A percentile compares a stretch with the other conserved stretches of the same genome.
These are phyloP conservation scores for Pyrochroa serraticornis DNA, from an alignment of 2,888 invertebrate species.

Conservation along the genomic window DNA sequence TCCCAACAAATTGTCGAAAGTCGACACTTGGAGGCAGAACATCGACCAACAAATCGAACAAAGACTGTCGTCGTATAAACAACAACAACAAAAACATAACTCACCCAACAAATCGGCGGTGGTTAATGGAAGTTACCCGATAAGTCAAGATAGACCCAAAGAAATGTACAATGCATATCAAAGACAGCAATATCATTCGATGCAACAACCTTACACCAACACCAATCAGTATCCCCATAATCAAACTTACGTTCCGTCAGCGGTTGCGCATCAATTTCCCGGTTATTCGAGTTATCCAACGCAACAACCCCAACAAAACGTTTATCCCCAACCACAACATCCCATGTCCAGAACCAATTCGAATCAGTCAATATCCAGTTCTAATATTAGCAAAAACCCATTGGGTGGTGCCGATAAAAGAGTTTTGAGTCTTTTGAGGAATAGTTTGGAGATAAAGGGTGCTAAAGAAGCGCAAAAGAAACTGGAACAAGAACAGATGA, in stretches of 20 bases:
- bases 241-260: slow-evolving; percentile 53
- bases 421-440: slow-evolving; percentile 73
- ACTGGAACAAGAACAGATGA: slow-evolving; percentile 53
- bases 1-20: slow-evolving; percentile 59
- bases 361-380: slow-evolving; percentile 40
- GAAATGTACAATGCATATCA: slow-evolving; percentile 43
- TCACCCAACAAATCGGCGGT: slow-evolving; percentile 5
- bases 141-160: slow-evolving; percentile 39
- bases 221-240: slow-evolving; percentile 44
- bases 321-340: slow-evolving; percentile 40
- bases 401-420: slow-evolving; percentile 69
- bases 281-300: slow-evolving; percentile 40
- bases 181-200: slow-evolving; percentile 43
- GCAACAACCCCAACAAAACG: slow-evolving; percentile 35
- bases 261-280: slow-evolving; percentile 49
- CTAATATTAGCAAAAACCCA: slow-evolving; percentile 28
- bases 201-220: slow-evolving; percentile 34
- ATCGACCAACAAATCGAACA: slow-evolving; percentile 65
- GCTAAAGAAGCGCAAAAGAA: slow-evolving; percentile 63
- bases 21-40: slow-evolving; percentile 62
- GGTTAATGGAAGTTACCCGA: slow-evolving; percentile 40
- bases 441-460: slow-evolving; percentile 72
- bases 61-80: slow-evolving; percentile 57
- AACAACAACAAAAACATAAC: slow-evolving; percentile 41
- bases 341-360: slow-evolving; percentile 44